phyloP scores from a whole-genome alignment of 2,888 invertebrate species.

The Eristalinus sepulchralis region DNA sequence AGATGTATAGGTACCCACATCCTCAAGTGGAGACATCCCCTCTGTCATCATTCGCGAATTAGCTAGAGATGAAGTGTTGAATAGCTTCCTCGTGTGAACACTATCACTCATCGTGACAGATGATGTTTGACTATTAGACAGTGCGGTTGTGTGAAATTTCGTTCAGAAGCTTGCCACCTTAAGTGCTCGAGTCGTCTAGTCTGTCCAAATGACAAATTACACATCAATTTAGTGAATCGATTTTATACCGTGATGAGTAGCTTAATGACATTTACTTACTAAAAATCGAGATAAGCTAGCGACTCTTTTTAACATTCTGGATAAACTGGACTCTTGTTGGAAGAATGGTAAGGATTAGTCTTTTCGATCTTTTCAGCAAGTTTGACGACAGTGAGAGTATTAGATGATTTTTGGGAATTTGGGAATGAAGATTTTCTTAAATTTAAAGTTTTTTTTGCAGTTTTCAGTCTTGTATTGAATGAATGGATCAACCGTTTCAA shows the following conservation, averaged over 20 bases:
- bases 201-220: background rate
- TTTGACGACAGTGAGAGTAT: background rate
- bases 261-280: background rate
- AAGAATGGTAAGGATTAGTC: background rate
- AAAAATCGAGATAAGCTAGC: background rate
- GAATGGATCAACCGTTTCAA: too few relatives aligned
- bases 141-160: constrained; percentile 48
- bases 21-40: background rate
- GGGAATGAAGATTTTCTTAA: too few relatives aligned
- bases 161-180: background rate
- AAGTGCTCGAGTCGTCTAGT: background rate
- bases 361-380: background rate
- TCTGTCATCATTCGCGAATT: constrained; percentile 32
- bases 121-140: constrained; percentile 54
- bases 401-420: too few relatives aligned
- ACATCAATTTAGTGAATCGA: background rate
- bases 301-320: background rate
- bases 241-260: background rate
- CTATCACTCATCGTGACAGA: constrained; percentile 59
- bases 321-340: background rate
- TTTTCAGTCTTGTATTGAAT: too few relatives aligned
- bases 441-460: background rate
- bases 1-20: background rate
- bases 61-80: constrained; percentile 23
- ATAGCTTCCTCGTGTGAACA: constrained; percentile 48